Evolutionary conservation across 2,797 vertebrate species (phyloP).

Genomic region (Avahi laniger): DNA sequence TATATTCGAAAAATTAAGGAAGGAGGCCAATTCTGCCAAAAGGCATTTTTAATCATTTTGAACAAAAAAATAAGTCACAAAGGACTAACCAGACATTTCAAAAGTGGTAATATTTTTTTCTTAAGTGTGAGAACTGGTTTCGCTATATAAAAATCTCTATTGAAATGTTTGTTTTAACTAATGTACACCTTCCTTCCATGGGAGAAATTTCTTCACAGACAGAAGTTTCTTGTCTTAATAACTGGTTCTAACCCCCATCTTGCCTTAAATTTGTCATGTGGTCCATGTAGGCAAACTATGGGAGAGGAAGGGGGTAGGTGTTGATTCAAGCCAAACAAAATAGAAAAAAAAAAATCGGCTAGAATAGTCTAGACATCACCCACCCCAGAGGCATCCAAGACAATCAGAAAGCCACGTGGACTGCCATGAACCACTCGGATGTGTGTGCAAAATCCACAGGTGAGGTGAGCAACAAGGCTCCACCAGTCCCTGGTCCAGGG

Average conservation of each 20-base stretch:
- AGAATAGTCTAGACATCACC: background rate
- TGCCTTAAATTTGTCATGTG: background rate
- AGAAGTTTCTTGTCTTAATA: background rate
- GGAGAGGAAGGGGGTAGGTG: background rate
- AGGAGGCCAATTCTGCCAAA: constrained; percentile 71
- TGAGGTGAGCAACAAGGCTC: background rate
- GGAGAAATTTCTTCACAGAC: background rate
- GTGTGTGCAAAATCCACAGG: background rate
- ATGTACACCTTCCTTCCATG: background rate
- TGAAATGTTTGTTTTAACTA: constrained; percentile 34
- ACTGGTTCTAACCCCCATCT: background rate
- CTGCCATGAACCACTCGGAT: background rate
- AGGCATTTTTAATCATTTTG: constrained; percentile 75
- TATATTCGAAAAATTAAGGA: constrained; percentile 66
- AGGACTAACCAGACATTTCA: constrained; percentile 67
- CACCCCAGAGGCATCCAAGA: background rate
- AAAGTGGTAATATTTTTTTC: constrained; percentile 55
- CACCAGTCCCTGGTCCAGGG: background rate
- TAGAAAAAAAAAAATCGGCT: background rate
- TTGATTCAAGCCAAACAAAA: constrained; percentile 19
- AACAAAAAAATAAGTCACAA: constrained; percentile 74
- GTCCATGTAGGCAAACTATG: background rate
- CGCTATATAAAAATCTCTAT: background rate
- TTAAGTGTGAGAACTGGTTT: constrained; percentile 45
- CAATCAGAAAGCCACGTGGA: background rate